Percentiles rank a stretch among this genome's conserved stretches.
Conservation (phyloP, 2,888 invertebrate genomes). For the Hymenopus coronatus region DNA sequence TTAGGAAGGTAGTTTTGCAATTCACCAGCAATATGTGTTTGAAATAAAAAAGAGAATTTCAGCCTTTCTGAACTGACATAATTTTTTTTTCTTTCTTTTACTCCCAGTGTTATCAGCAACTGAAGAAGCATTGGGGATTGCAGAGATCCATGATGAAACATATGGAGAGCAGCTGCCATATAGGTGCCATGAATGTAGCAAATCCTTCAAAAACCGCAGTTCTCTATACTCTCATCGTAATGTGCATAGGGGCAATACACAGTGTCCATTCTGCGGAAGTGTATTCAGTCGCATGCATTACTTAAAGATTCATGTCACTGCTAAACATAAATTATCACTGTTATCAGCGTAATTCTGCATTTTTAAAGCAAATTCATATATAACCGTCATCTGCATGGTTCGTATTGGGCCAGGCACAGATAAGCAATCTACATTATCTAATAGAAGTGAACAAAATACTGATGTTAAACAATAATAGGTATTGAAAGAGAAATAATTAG, state of each 20-base stretch:
- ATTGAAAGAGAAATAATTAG: too few relatives aligned
- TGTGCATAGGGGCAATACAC: conserved; percentile 31
- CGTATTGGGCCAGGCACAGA: too few relatives aligned
- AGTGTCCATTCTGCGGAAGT: conserved; percentile 27
- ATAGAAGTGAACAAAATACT: too few relatives aligned
- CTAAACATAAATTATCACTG: not conserved
- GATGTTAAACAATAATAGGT: too few relatives aligned
- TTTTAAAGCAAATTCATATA: not conserved
- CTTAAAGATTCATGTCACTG: not conserved
- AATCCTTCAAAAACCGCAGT: conserved; percentile 26
- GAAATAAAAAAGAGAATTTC: too few relatives aligned
- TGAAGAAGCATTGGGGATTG: not conserved
- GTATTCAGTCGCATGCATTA: conserved; percentile 30
- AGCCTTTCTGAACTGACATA: not conserved
- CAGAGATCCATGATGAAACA: not conserved
- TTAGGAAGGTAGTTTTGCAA: too few relatives aligned
- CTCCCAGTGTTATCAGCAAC: not conserved
- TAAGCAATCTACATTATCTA: too few relatives aligned
- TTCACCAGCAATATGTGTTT: too few relatives aligned
- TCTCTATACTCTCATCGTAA: conserved; percentile 31
- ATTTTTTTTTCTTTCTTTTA: not conserved
- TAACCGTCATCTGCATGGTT: not conserved
- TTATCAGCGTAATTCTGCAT: not conserved
- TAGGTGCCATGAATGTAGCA: conserved; percentile 32
- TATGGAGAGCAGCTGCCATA: not conserved